phyloP scores from a whole-genome alignment of 2,888 invertebrate species.

The Tineola bisselliella region DNA sequence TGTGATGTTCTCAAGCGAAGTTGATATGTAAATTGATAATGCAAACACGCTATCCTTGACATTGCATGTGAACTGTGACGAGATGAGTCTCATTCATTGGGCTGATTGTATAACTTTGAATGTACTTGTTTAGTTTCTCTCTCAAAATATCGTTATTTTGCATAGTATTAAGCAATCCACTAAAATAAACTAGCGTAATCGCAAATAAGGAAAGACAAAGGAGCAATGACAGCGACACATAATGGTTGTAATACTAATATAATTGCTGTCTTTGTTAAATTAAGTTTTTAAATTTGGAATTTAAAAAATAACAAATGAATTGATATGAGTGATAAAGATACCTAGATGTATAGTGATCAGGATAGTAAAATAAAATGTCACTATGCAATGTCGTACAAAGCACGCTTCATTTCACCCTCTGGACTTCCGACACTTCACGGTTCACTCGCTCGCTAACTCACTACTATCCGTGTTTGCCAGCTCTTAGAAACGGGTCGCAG shows the following conservation, averaged over 20 bases:
- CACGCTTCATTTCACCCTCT: neutral
- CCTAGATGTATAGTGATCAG: neutral
- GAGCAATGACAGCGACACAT: too few species aligned
- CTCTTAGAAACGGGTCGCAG: neutral
- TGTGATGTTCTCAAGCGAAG: too few species aligned
- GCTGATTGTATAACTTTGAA: neutral
- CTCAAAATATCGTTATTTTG: too few species aligned
- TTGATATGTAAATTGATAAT: neutral
- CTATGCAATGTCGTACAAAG: neutral
- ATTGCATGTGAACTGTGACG: neutral
- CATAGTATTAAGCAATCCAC: too few species aligned
- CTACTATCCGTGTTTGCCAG: neutral
- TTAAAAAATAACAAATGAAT: too few species aligned
- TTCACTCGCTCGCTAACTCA: slow-evolving; percentile 4
- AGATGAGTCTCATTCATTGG: neutral
- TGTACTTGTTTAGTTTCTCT: too few species aligned
- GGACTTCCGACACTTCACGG: slow-evolving; percentile 10
- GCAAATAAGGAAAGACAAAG: too few species aligned
- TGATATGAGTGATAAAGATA: too few species aligned
- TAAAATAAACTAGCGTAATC: too few species aligned
- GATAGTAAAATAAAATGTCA: neutral
- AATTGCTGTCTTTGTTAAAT: too few species aligned
- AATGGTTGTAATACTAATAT: too few species aligned
- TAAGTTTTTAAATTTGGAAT: too few species aligned
- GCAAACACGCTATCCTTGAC: neutral